These are phyloP conservation scores for Drosophila chauvacae DNA, from an alignment of 1,140 invertebrate genomes.

Conservation along the genomic window DNA sequence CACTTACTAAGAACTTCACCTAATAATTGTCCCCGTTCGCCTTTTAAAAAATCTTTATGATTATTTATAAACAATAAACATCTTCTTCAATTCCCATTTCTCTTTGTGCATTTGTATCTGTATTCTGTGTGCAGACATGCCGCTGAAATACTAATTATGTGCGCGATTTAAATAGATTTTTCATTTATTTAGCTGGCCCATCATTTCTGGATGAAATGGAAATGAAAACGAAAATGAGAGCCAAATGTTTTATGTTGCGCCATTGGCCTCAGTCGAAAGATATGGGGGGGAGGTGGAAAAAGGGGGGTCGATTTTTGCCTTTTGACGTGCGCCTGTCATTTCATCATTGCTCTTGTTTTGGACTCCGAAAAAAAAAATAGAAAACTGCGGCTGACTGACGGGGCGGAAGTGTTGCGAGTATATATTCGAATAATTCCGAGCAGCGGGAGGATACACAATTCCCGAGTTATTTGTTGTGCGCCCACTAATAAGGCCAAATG, in stretches of 20 bases:
- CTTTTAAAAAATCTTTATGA: too few relatives aligned
- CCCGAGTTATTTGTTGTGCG: slow-evolving; percentile 76
- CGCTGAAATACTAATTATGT: slow-evolving; percentile 83
- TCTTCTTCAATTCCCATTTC: not conserved
- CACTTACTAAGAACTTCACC: too few relatives aligned
- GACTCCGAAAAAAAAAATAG: slow-evolving; percentile 28
- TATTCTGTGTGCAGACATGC: slow-evolving; percentile 61
- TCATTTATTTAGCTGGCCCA: slow-evolving; percentile 81
- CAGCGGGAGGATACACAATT: slow-evolving; percentile 54
- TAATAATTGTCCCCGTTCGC: too few relatives aligned
- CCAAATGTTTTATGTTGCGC: slow-evolving; percentile 83
- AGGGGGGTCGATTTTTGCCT: slow-evolving; percentile 53
- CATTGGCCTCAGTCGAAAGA: slow-evolving; percentile 39
- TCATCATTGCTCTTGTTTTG: slow-evolving; percentile 63
- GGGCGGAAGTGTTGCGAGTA: slow-evolving; percentile 67
- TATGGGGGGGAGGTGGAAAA: not conserved
- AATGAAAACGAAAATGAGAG: slow-evolving; percentile 67
- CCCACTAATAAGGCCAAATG: slow-evolving; percentile 80
- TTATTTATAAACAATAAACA: too few relatives aligned
- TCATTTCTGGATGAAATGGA: slow-evolving; percentile 78
- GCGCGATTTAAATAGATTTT: slow-evolving; percentile 83
- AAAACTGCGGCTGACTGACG: slow-evolving; percentile 49
- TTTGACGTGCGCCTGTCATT: slow-evolving; percentile 80
- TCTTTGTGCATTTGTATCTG: slow-evolving; percentile 19
- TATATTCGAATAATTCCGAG: slow-evolving; percentile 25